Base-by-base conservation (phyloP, 1,140 invertebrate genomes). In the Palaemon carinicauda region DNA sequence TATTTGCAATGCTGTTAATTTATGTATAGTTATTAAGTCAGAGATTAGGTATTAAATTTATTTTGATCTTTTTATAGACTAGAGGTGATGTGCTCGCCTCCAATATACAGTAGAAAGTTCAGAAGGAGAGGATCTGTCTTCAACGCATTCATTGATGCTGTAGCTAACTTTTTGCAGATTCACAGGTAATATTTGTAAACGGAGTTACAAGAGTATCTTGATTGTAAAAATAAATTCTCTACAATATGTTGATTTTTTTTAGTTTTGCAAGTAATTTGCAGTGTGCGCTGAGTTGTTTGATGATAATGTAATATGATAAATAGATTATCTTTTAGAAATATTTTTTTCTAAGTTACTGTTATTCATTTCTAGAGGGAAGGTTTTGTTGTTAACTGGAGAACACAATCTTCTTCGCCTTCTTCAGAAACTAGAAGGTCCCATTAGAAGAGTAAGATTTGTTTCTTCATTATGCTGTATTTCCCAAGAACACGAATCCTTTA, bases 391-490 rank as follows among this genome's bases (percentile, higher is more conserved):
- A 15, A 27, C 65, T 24, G 77, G 78, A 15, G 77, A 79, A 50
- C 80, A 73, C 29, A 77, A 80, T 51, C 65, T 86, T 31, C n/a
- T 60, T 3, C 60, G n/a, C n/a, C 65, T 86, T 27, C 84, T 73
- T 14, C 31, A 80, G 21, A 86, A 78, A 53, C 77, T 78, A 14
- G 77, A 80, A 41, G 65, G 33, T 27, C 60, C 80, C 19, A 12
- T 86, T 41, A 86, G 73, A 65, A 86, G 80, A 41, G 73, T 86
- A 19, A 86, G 29, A 27, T 86, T 80, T 80, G 50, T 86, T 31
- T 77, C 84, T 19, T 29, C 69, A 10, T 17, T 86, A 0, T 86
- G 77, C 60, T 41, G 29, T 31, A 69, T 69, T 31, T 24, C 65
- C 7, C 65, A 24, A 12, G 21, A 27, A 2, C 29, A 12, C 24